Percentiles rank a stretch among this genome's conserved stretches.
These are phyloP conservation scores for Pegoplata infirma DNA, from an alignment of 2,888 invertebrate species.

Conservation along the genomic window DNA sequence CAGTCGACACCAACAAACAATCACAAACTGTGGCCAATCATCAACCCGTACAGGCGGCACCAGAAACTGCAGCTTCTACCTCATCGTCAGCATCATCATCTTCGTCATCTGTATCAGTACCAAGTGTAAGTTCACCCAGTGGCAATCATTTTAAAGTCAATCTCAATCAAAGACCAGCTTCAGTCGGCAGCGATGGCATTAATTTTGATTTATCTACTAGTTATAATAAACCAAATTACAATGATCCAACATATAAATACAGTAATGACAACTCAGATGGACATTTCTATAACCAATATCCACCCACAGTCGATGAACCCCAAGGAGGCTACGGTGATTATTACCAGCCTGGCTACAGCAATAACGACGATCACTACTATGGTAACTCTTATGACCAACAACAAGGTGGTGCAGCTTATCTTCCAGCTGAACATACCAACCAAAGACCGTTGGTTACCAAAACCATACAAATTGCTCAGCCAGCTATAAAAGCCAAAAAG, in stretches of 20 bases:
- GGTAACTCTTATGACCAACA: conserved; percentile 49
- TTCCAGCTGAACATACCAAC: conserved; percentile 60
- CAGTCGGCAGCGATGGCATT: conserved; percentile 48
- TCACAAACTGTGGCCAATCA: not conserved
- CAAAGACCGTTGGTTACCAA: conserved; percentile 79
- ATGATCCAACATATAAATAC: conserved; percentile 64
- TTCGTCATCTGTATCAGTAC: conserved; percentile 6
- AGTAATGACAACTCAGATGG: conserved; percentile 65
- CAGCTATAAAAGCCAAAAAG: conserved; percentile 80
- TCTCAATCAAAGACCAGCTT: conserved; percentile 26
- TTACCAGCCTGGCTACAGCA: not conserved
- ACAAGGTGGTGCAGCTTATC: conserved; percentile 65
- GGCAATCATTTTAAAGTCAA: conserved; percentile 43
- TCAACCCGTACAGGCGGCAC: conserved; percentile 15
- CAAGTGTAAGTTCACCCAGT: conserved; percentile 30
- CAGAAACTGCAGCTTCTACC: conserved; percentile 30
- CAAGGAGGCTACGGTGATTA: conserved; percentile 69
- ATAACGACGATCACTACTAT: conserved; percentile 17
- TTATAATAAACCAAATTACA: conserved; percentile 69
- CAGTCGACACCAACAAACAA: conserved; percentile 63
- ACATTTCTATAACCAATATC: conserved; percentile 70
- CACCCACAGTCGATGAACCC: conserved; percentile 68
- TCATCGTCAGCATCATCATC: conserved; percentile 37
- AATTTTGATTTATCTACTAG: conserved; percentile 64
- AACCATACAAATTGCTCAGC: conserved; percentile 81